These are phyloP conservation scores for Vidua chalybeata DNA, from an alignment of 2,113 vertebrate species.

Conservation along the genomic window DNA sequence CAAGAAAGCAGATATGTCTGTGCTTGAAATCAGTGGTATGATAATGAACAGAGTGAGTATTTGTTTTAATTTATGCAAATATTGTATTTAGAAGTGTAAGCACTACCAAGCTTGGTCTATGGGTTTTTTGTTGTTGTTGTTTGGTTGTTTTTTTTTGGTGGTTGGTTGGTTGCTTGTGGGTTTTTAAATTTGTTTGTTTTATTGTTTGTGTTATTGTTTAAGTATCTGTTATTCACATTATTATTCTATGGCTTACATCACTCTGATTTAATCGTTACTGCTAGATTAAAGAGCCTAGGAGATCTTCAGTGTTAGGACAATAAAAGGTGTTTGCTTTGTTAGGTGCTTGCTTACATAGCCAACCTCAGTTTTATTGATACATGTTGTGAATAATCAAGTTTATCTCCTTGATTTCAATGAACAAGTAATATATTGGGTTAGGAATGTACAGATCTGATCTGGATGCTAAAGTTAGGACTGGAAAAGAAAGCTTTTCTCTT, in stretches of 20 bases:
- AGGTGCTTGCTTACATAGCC: neutral
- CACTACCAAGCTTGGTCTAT: neutral
- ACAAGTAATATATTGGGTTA: neutral
- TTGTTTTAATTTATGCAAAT: neutral
- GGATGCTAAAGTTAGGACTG: neutral
- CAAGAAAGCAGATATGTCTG: slow-evolving; percentile 99
- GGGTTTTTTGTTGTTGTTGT: neutral
- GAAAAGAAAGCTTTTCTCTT: neutral
- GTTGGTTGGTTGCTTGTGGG: neutral
- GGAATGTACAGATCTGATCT: neutral
- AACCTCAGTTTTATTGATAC: neutral
- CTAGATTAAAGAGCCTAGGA: neutral
- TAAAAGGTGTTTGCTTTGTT: neutral
- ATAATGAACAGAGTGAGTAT: slow-evolving; percentile 96
- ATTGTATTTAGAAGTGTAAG: neutral
- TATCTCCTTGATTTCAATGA: neutral
- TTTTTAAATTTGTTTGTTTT: neutral
- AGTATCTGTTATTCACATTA: neutral
- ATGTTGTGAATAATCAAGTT: neutral
- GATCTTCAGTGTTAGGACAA: neutral
- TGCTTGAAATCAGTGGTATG: slow-evolving; percentile 99
- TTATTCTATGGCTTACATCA: neutral
- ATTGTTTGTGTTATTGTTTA: fast-evolving
- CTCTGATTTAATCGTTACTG: neutral
- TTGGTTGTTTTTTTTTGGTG: neutral